These are phyloP conservation scores for Hirundichthys speculiger DNA, from an alignment of 2,113 vertebrate genomes.

Conservation along the genomic window DNA sequence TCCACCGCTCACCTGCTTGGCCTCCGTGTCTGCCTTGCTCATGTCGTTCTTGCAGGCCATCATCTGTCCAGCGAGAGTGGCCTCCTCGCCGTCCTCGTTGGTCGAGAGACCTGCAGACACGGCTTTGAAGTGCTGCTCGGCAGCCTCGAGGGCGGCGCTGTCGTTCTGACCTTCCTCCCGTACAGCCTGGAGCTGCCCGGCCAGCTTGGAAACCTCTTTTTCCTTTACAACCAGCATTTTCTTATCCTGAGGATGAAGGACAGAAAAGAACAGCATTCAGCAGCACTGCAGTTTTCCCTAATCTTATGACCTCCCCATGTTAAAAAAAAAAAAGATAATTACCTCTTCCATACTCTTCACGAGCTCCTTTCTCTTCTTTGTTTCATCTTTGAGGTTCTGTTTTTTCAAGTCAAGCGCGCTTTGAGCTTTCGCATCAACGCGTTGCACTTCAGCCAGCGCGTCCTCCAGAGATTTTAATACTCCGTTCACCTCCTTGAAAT, in stretches of 20 bases:
- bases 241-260: conserved; percentile 82
- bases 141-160: conserved; percentile 77
- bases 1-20: conserved; percentile 86
- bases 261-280: background rate
- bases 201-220: conserved; percentile 83
- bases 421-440: conserved; percentile 85
- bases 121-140: conserved; percentile 90
- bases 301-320: background rate
- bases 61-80: conserved; percentile 91
- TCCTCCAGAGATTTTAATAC: conserved; percentile 83
- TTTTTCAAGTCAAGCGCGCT: conserved; percentile 91
- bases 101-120: conserved; percentile 91
- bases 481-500: conserved; percentile 83
- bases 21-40: conserved; percentile 91
- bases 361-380: conserved; percentile 84
- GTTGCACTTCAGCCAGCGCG: conserved; percentile 85
- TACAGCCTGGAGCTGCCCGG: conserved; percentile 76
- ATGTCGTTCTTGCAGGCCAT: conserved; percentile 95
- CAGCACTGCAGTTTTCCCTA: background rate
- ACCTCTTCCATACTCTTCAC: conserved; percentile 90
- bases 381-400: conserved; percentile 88
- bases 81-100: conserved; percentile 88
- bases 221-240: conserved; percentile 87
- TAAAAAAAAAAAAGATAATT: background rate
- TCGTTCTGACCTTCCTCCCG: conserved; percentile 84